These are phyloP conservation scores for Calycopis cecrops DNA, from an alignment of 1,140 invertebrate species.

Conservation along the genomic window DNA sequence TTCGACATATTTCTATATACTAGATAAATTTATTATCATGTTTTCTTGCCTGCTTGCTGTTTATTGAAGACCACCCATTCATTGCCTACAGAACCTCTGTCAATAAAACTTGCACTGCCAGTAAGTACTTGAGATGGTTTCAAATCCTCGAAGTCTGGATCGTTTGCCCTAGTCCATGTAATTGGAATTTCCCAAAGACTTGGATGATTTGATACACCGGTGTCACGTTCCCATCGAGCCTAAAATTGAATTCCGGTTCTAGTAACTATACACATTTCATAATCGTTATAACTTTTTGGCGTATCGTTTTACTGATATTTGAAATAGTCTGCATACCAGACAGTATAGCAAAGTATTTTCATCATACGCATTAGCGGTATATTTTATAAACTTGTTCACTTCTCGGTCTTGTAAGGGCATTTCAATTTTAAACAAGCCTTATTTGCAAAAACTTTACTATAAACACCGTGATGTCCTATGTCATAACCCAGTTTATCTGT, in stretches of 20 bases:
- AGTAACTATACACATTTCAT: no score
- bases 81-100: slow-evolving; percentile 48
- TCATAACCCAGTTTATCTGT: no score
- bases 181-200: slow-evolving; percentile 70
- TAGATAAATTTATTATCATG: not conserved
- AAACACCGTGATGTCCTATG: no score
- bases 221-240: slow-evolving; percentile 53
- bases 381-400: no score
- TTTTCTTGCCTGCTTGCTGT: slow-evolving; percentile 62
- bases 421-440: no score
- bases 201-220: slow-evolving; percentile 33
- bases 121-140: slow-evolving; percentile 58
- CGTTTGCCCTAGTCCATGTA: slow-evolving; percentile 58
- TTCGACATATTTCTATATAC: not conserved
- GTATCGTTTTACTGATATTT: not conserved
- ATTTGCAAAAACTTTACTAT: no score
- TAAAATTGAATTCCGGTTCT: no score
- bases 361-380: no score
- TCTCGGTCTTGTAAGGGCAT: no score
- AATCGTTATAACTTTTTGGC: no score
- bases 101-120: slow-evolving; percentile 33
- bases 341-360: no score
- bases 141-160: slow-evolving; percentile 54
- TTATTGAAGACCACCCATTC: slow-evolving; percentile 76
- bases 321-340: no score